A percentile compares a stretch with the other conserved stretches of the same genome.
These are phyloP conservation scores for Dromaius novaehollandiae DNA, from an alignment of 2,113 vertebrate genomes.

Conservation along the genomic window DNA sequence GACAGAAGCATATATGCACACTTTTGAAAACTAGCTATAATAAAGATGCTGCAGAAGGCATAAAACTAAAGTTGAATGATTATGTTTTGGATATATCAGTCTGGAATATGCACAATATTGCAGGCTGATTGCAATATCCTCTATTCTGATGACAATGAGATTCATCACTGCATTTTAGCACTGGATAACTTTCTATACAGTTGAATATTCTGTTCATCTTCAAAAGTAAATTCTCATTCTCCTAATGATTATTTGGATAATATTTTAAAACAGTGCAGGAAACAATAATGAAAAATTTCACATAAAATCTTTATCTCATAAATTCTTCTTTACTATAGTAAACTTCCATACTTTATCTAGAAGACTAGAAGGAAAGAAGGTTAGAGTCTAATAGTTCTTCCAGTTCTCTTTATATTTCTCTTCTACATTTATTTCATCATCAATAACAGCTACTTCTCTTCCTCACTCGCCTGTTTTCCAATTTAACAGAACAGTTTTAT, in stretches of 20 bases:
- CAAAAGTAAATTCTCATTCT: background rate
- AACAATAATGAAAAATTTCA: background rate
- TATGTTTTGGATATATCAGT: background rate
- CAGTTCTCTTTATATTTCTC: background rate
- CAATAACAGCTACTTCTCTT: background rate
- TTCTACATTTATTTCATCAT: background rate
- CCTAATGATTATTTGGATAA: background rate
- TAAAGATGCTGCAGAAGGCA: background rate
- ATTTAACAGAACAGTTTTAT: background rate
- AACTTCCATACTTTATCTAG: background rate
- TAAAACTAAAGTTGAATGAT: background rate
- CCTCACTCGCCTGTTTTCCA: background rate
- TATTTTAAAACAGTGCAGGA: background rate
- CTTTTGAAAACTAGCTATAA: background rate
- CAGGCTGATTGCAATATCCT: background rate
- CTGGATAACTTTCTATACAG: background rate
- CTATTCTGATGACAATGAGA: background rate
- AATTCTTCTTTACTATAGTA: background rate
- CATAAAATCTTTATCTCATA: background rate
- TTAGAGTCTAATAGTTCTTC: background rate
- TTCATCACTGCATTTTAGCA: background rate
- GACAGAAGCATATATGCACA: background rate
- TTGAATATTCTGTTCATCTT: background rate
- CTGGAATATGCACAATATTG: background rate
- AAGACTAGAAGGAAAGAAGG: rapidly evolving